A percentile compares a stretch with the other conserved stretches of the same genome.
These are phyloP conservation scores for Tetranychus piercei DNA, from an alignment of 2,888 invertebrate species.

Conservation along the genomic window DNA sequence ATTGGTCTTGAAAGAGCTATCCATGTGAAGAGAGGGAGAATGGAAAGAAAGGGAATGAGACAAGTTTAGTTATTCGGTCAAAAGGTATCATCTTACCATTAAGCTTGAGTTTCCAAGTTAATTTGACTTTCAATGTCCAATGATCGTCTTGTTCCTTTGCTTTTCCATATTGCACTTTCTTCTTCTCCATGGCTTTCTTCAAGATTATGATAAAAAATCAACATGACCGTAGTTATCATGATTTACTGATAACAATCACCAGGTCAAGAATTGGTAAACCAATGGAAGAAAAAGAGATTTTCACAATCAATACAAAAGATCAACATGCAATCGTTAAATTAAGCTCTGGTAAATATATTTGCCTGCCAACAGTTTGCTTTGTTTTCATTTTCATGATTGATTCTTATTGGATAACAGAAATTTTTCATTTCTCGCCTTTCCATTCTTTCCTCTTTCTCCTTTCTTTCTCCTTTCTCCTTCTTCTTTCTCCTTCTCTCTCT, in stretches of 20 bases:
- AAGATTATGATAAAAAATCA: background rate
- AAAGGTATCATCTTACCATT: constrained; percentile 1
- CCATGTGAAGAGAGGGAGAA: background rate
- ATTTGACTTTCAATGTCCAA: background rate
- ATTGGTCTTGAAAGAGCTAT: background rate
- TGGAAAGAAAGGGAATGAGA: background rate
- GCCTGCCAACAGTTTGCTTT: background rate
- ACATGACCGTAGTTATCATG: background rate
- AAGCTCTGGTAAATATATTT: background rate
- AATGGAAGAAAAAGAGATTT: too few species aligned
- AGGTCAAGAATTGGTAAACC: too few species aligned
- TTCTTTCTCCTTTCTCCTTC: too few species aligned
- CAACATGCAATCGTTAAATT: background rate
- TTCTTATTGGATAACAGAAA: background rate
- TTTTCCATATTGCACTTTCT: background rate
- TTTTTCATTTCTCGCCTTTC: background rate
- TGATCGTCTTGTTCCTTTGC: background rate
- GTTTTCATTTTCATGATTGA: background rate
- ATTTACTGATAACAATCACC: too few species aligned
- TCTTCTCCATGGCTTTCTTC: background rate
- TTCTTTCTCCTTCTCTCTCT: too few species aligned
- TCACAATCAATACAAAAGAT: background rate
- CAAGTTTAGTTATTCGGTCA: background rate
- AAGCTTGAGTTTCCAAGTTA: background rate
- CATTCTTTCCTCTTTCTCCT: background rate